phyloP scores from a whole-genome alignment of 2,888 invertebrate genomes.

The Chirona hameri region DNA sequence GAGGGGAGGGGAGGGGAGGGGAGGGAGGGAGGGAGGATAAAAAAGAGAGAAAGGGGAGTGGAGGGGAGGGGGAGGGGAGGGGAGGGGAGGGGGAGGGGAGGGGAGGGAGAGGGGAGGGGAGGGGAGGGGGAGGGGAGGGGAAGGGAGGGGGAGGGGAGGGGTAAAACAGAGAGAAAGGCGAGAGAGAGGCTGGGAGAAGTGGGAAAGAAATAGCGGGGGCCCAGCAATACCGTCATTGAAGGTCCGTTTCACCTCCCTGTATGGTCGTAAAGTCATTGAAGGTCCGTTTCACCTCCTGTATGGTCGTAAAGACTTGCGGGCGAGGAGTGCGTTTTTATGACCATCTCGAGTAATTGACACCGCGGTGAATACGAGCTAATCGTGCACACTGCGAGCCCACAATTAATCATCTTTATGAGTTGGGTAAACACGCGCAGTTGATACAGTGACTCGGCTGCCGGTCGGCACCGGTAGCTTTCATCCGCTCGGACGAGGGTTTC shows the following conservation, averaged over 20 bases:
- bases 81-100: background rate
- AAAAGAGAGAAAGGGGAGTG: no score
- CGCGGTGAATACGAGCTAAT: background rate
- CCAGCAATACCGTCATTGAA: background rate
- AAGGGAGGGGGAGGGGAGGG: background rate
- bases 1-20: no score
- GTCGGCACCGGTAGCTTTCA: no score
- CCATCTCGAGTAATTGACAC: background rate
- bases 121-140: background rate
- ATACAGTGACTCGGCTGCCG: background rate
- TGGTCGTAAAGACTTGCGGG: background rate
- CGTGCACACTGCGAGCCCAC: background rate
- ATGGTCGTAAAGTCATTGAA: background rate
- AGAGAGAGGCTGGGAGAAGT: background rate
- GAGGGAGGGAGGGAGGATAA: no score
- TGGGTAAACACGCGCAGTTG: background rate
- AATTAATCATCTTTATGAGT: background rate
- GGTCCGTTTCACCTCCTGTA: background rate
- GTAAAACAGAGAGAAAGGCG: background rate
- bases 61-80: background rate
- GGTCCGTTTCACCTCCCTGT: background rate
- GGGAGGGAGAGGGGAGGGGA: background rate
- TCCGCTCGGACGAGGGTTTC: no score
- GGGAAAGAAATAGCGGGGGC: background rate
- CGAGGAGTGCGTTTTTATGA: background rate